Percentiles rank a stretch among this genome's conserved stretches.
Evolutionary conservation across 2,888 invertebrate species (phyloP).

Genomic region (Tachina lurida): DNA sequence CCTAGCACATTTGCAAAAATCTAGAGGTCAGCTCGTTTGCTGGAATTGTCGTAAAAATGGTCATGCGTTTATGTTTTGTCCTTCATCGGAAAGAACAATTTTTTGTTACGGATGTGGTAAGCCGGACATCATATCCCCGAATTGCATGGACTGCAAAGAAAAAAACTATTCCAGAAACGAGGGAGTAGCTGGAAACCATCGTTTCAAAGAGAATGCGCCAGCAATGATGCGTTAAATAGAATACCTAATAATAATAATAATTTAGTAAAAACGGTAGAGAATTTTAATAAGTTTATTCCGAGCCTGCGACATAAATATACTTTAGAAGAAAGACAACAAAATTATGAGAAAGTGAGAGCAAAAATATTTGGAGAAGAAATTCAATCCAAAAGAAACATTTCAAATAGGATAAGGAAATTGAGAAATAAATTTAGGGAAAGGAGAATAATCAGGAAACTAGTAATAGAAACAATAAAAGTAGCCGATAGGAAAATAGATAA

Average conservation of each 20-base stretch:
- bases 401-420: neutral
- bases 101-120: too few relatives aligned
- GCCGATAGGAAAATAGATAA: neutral
- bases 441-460: neutral
- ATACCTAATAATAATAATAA: neutral
- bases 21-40: too few relatives aligned
- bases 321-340: neutral
- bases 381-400: neutral
- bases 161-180: neutral
- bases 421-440: neutral
- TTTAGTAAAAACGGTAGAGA: neutral
- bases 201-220: neutral
- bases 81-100: too few relatives aligned
- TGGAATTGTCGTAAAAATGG: too few relatives aligned
- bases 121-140: too few relatives aligned
- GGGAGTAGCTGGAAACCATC: neutral
- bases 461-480: neutral
- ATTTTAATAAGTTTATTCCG: conserved; percentile 6
- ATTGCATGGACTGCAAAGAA: too few relatives aligned
- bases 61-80: too few relatives aligned
- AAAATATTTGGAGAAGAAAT: conserved; percentile 2
- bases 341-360: neutral
- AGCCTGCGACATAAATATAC: neutral
- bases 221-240: neutral
- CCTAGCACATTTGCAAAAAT: too few relatives aligned